These are phyloP conservation scores for Porites cylindrica DNA, from an alignment of 92 coral and sea anemone genomes.

Conservation along the genomic window DNA sequence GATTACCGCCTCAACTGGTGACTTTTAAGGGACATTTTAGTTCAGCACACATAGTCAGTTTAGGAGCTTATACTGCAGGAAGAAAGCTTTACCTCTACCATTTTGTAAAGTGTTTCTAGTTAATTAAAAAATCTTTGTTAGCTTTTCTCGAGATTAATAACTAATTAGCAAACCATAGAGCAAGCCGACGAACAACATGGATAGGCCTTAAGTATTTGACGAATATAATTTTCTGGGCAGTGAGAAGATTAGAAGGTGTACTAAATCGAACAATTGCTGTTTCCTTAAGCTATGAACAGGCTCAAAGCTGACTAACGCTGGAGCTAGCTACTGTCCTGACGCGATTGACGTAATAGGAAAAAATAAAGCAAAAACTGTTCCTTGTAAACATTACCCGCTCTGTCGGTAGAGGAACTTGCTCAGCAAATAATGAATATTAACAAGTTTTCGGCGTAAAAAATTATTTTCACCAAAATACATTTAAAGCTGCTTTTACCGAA, in stretches of 20 bases:
- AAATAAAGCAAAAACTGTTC: constrained; percentile 20
- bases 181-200: constrained; percentile 85
- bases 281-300: constrained; percentile 22
- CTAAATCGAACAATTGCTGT: constrained; percentile 10
- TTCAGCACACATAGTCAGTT: constrained; percentile 16
- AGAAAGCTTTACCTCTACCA: constrained; percentile 34
- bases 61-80: constrained; percentile 38
- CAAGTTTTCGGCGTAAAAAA: constrained; percentile 19
- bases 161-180: constrained; percentile 95
- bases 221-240: constrained; percentile 57
- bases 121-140: constrained; percentile 98
- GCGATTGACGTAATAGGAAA: constrained; percentile 36
- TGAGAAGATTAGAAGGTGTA: constrained; percentile 58
- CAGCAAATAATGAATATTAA: constrained; percentile 83
- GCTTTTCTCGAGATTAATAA: constrained; percentile 95
- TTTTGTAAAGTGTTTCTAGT: constrained; percentile 81
- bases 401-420: constrained; percentile 74
- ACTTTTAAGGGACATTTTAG: constrained; percentile 24
- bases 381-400: constrained; percentile 48
- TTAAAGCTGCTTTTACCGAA: background rate
- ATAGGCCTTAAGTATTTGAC: constrained; percentile 67
- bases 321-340: background rate
- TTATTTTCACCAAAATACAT: constrained; percentile 1
- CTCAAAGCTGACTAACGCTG: constrained; percentile 17
- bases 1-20: constrained; percentile 21